A percentile compares a stretch with the other conserved stretches of the same genome.
phyloP scores from a whole-genome alignment of 2,113 vertebrate genomes.

The Proterorhinus semilunaris region DNA sequence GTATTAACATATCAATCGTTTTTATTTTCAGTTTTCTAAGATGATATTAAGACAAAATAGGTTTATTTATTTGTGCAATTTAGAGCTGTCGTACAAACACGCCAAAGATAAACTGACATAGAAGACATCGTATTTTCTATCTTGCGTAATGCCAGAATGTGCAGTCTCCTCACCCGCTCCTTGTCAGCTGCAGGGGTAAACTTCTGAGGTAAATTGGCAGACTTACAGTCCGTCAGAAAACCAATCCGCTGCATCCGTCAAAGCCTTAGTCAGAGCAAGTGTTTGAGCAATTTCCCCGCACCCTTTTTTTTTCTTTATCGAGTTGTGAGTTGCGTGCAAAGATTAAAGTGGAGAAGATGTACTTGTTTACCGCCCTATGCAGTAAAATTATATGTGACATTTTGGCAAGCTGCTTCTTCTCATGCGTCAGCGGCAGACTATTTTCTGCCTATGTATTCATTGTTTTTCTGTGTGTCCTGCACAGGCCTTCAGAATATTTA shows the following conservation, averaged over 20 bases:
- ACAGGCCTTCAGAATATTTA: constrained; percentile 27
- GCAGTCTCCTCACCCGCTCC: not conserved
- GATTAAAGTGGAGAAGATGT: constrained; percentile 35
- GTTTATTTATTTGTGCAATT: constrained; percentile 1
- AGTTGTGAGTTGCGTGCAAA: constrained; percentile 24
- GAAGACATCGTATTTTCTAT: not conserved
- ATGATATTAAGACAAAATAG: not conserved
- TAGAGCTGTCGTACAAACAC: not conserved
- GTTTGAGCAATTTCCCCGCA: constrained; percentile 23
- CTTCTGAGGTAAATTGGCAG: constrained; percentile 33
- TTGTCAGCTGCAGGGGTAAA: constrained; percentile 20
- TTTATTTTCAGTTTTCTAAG: not conserved
- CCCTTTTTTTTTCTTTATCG: not conserved
- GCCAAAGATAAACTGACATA: not conserved
- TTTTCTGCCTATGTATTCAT: constrained; percentile 16
- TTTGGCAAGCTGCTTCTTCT: constrained; percentile 26
- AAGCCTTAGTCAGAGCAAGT: constrained; percentile 14
- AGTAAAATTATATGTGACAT: constrained; percentile 21
- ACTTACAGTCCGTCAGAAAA: constrained; percentile 32
- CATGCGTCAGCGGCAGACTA: constrained; percentile 9
- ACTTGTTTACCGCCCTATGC: constrained; percentile 29
- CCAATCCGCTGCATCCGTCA: constrained; percentile 30
- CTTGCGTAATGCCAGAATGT: not conserved
- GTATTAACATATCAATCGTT: not conserved
- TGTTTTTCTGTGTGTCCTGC: constrained; percentile 6